phyloP scores from a whole-genome alignment of 2,797 vertebrate species.

The Erpetoichthys calabaricus region DNA sequence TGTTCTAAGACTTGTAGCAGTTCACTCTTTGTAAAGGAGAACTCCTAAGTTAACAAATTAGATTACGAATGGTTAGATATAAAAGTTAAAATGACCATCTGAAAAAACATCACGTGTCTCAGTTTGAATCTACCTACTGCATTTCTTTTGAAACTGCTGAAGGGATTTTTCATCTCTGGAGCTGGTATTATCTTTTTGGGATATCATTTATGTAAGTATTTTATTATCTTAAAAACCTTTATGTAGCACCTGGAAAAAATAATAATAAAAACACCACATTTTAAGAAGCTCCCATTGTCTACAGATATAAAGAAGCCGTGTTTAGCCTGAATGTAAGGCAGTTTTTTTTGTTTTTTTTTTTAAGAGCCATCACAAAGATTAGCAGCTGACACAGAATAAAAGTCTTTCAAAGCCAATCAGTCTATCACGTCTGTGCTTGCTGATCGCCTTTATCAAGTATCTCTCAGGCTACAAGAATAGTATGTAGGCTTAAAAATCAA shows the following conservation, averaged over 20 bases:
- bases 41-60: too few species aligned
- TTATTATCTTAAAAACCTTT: not conserved
- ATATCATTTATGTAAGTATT: not conserved
- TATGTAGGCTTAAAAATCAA: not conserved
- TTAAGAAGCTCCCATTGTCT: conserved; percentile 3
- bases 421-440: not conserved
- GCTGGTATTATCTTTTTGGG: conserved; percentile 2
- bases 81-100: too few species aligned
- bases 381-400: not conserved
- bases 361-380: conserved; percentile 3
- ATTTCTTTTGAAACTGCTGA: not conserved
- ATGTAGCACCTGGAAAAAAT: not conserved
- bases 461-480: not conserved
- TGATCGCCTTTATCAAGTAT: conserved; percentile 7
- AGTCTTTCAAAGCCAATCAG: conserved; percentile 5
- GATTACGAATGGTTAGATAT: too few species aligned
- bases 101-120: too few species aligned
- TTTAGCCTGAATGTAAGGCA: conserved; percentile 1
- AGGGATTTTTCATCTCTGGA: conserved; percentile 1
- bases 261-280: not conserved
- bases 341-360: not conserved
- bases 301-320: not conserved
- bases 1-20: too few species aligned
- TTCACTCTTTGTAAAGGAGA: too few species aligned
- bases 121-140: conserved; percentile 6